These are phyloP conservation scores for Hofmannophila pseudospretella DNA, from an alignment of 2,888 invertebrate genomes.

Conservation along the genomic window DNA sequence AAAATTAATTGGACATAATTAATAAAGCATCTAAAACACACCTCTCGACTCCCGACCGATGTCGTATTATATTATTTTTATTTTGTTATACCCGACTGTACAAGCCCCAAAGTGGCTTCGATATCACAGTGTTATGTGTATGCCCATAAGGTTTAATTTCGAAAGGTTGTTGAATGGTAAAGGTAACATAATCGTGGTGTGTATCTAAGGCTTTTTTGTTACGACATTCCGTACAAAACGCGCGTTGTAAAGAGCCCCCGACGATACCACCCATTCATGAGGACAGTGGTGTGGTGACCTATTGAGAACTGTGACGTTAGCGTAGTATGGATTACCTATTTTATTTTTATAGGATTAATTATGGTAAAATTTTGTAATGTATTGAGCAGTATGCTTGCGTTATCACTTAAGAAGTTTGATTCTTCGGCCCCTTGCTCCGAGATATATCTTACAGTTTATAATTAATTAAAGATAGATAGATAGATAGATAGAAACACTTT, in stretches of 20 bases:
- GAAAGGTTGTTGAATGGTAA: constrained; percentile 23
- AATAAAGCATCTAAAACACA: constrained; percentile 72
- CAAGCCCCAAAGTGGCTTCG: constrained; percentile 5
- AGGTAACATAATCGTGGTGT: constrained; percentile 56
- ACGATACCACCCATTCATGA: constrained; percentile 77
- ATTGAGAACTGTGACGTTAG: constrained; percentile 59
- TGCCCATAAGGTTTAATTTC: constrained; percentile 25
- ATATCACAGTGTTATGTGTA: not conserved
- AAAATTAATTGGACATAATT: constrained; percentile 76
- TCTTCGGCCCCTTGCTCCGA: no score
- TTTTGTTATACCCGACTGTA: constrained; percentile 31
- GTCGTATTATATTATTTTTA: constrained; percentile 52
- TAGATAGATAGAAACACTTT: no score
- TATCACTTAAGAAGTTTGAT: no score
- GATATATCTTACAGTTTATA: no score
- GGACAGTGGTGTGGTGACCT: constrained; percentile 72
- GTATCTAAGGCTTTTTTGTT: constrained; percentile 75
- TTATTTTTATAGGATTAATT: no score
- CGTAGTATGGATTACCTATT: constrained; percentile 37
- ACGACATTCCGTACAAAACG: constrained; percentile 76
- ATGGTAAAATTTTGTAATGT: no score
- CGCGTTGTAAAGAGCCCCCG: constrained; percentile 74
- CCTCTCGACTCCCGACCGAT: constrained; percentile 63
- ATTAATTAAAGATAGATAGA: no score
- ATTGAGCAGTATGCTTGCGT: no score